Conservation (phyloP, 1,140 invertebrate species). For the Lordiphosa collinella region DNA sequence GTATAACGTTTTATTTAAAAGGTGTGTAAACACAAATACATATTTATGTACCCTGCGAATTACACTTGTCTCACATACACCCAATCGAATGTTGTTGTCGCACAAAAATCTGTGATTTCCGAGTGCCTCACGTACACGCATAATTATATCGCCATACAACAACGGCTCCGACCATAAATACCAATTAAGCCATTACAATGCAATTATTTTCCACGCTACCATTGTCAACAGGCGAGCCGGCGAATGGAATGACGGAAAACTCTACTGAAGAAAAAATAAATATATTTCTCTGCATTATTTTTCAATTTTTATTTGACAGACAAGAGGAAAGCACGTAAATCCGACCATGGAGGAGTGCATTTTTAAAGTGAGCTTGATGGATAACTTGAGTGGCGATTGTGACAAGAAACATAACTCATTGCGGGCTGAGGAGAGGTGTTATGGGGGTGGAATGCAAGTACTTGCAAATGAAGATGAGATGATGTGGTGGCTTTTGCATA, state of each 20-base stretch:
- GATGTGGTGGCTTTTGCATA: constrained; percentile 7
- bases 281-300: constrained; percentile 43
- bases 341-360: background rate
- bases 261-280: constrained; percentile 19
- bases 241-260: constrained; percentile 18
- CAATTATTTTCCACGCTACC: constrained; percentile 45
- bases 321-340: constrained; percentile 30
- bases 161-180: constrained; percentile 50
- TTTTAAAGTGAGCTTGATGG: constrained; percentile 41
- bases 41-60: no score
- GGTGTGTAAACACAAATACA: no score
- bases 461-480: constrained; percentile 5
- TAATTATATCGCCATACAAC: constrained; percentile 18
- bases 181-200: constrained; percentile 71
- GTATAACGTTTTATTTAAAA: no score
- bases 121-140: constrained; percentile 32
- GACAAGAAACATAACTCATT: constrained; percentile 44
- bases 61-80: no score
- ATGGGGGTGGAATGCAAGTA: background rate
- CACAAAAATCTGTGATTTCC: no score
- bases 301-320: background rate
- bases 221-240: constrained; percentile 31
- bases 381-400: constrained; percentile 44
- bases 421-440: constrained; percentile 1
- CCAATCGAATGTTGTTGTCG: no score